Evolutionary conservation across 2,888 invertebrate genomes (phyloP), one percentile per base, ranked within the genome.

Genomic region (Phengaris alcon): DNA sequence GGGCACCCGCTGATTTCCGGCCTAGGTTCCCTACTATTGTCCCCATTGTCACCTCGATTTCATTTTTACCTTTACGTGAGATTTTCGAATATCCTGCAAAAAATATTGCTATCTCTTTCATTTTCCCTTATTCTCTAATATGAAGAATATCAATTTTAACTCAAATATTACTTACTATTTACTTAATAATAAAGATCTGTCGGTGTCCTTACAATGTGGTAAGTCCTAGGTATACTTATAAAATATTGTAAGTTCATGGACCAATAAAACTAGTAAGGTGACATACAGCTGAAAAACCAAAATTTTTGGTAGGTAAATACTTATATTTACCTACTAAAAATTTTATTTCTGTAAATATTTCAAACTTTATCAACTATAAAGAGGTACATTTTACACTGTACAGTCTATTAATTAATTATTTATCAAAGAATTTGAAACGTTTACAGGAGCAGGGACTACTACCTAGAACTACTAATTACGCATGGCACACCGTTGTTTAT

Each of bases 1-100:
- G 90, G 88, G 88, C 92, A 89, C 92, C 92, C 91, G 92, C 91
- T 91, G 91, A 87, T 88, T 91, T 91, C 90, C 89, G 89, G 88
- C 84, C 84, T 85, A 80, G 78, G 79, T 79, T 84, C 83, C 84
- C 83, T 91, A 90, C 91, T 84, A 87, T 81, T 82, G 83, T 80
- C 79, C 78, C 78, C 74, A 75, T 77, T 78, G 73, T 55, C 76
- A 75, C 75, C 75, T 72, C 59, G 74, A 74, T 74, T 74, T 15
- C 15, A 48, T 74, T 51, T n/a, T 64, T 22, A 64, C 54, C 22
- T 35, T 51, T 52, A 52, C 52, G 8, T 52, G 51, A 35, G 5
- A 59, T 48, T 74, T 64, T 74, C 48, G 35, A 64, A 48, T 72
- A 48, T 15, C 9, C 9, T 22, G 22, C 59, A 59, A 22, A 48